A percentile compares a stretch with the other conserved stretches of the same genome.
Conservation (phyloP, 2,797 vertebrate species). For the Rhincodon typus region DNA sequence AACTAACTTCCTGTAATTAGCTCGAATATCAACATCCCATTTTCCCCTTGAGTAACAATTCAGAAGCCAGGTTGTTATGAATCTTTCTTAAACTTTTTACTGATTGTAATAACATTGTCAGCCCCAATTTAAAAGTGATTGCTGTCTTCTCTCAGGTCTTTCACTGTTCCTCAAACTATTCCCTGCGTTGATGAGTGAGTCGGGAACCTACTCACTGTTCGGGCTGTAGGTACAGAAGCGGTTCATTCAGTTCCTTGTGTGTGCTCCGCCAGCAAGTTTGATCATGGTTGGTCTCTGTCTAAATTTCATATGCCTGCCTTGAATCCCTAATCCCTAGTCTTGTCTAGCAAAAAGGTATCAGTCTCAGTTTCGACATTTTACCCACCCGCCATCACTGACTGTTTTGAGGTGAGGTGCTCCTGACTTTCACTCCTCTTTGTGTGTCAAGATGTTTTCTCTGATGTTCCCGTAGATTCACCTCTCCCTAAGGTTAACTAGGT, state of each 20-base stretch:
- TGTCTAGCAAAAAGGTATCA: not conserved
- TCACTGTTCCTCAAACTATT: not conserved
- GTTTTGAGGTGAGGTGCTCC: not conserved
- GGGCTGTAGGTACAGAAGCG: not conserved
- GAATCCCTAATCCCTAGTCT: not conserved
- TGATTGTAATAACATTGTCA: not conserved
- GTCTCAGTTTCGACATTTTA: not conserved
- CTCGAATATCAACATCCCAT: not conserved
- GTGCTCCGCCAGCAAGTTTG: not conserved
- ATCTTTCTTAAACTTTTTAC: not conserved
- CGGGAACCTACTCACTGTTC: not conserved
- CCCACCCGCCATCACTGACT: no score
- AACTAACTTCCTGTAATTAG: conserved; percentile 1
- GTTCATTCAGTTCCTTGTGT: not conserved
- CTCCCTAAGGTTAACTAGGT: not conserved
- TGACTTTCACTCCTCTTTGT: not conserved
- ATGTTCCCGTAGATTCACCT: not conserved
- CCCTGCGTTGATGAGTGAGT: not conserved
- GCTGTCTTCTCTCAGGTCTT: not conserved
- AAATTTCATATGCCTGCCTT: not conserved
- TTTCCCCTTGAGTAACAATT: not conserved
- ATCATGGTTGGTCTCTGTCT: not conserved
- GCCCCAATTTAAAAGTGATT: not conserved
- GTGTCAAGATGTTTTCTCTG: not conserved
- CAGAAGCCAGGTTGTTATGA: not conserved